These are phyloP conservation scores for Bruchidius siliquastri DNA, from an alignment of 2,888 invertebrate species.

Conservation along the genomic window DNA sequence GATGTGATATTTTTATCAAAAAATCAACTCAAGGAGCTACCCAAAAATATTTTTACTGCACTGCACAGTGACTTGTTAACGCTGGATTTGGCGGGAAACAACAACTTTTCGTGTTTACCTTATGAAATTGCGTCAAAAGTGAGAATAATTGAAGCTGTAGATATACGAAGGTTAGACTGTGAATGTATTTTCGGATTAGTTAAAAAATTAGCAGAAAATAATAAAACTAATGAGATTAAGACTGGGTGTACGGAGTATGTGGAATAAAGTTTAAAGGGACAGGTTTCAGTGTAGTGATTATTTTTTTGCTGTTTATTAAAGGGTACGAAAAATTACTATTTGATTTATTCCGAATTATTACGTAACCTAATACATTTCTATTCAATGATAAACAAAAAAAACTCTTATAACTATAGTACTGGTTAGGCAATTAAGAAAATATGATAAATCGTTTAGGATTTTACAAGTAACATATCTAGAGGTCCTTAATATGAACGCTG, in stretches of 20 bases:
- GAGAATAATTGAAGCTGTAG: constrained; percentile 14
- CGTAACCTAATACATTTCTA: no score
- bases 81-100: constrained; percentile 22
- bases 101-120: constrained; percentile 22
- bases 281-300: background rate
- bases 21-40: constrained; percentile 20
- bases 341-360: no score
- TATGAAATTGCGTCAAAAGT: constrained; percentile 18
- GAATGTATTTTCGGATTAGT: constrained; percentile 16
- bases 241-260: constrained; percentile 10
- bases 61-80: constrained; percentile 13
- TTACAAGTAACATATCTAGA: no score
- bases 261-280: background rate
- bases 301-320: background rate
- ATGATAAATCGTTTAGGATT: no score
- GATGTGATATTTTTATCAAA: constrained; percentile 18
- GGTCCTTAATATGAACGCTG: no score
- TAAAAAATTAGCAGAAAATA: constrained; percentile 4
- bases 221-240: constrained; percentile 17
- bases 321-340: background rate
- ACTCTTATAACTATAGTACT: no score
- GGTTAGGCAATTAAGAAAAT: no score
- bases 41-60: constrained; percentile 15
- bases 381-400: no score
- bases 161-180: constrained; percentile 20